These are phyloP conservation scores for Cheilosia variabilis DNA, from an alignment of 2,888 invertebrate genomes.

Conservation along the genomic window DNA sequence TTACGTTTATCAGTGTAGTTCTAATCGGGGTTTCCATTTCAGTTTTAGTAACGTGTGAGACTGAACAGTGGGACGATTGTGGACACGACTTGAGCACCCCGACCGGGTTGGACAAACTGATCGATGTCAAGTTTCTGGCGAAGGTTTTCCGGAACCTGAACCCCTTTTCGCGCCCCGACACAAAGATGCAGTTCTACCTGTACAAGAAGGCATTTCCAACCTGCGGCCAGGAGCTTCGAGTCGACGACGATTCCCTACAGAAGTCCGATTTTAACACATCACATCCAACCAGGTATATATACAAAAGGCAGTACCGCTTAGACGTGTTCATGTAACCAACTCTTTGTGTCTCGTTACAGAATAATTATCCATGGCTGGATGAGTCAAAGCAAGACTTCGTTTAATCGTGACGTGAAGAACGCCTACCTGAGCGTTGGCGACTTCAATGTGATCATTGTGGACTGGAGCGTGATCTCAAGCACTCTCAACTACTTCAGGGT, in stretches of 20 bases:
- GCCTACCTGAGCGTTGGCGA: conserved; percentile 81
- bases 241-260: conserved; percentile 78
- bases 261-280: conserved; percentile 80
- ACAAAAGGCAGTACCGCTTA: no score
- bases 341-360: conserved; percentile 77
- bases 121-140: conserved; percentile 80
- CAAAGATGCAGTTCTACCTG: conserved; percentile 81
- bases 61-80: conserved; percentile 76
- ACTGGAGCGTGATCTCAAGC: conserved; percentile 82
- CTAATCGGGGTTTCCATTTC: neutral
- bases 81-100: conserved; percentile 78
- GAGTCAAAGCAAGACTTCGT: conserved; percentile 81
- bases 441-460: conserved; percentile 82
- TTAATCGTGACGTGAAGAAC: conserved; percentile 81
- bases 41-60: conserved; percentile 27
- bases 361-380: conserved; percentile 83
- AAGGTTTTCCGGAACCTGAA: conserved; percentile 80
- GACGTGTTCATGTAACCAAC: neutral
- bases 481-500: conserved; percentile 81
- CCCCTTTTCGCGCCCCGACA: conserved; percentile 79
- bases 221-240: conserved; percentile 80
- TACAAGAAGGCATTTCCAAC: conserved; percentile 81
- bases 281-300: conserved; percentile 81
- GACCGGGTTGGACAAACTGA: conserved; percentile 77
- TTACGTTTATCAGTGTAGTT: neutral